These are phyloP conservation scores for Syngnathus rostellatus DNA, from an alignment of 2,797 vertebrate species.

Conservation along the genomic window DNA sequence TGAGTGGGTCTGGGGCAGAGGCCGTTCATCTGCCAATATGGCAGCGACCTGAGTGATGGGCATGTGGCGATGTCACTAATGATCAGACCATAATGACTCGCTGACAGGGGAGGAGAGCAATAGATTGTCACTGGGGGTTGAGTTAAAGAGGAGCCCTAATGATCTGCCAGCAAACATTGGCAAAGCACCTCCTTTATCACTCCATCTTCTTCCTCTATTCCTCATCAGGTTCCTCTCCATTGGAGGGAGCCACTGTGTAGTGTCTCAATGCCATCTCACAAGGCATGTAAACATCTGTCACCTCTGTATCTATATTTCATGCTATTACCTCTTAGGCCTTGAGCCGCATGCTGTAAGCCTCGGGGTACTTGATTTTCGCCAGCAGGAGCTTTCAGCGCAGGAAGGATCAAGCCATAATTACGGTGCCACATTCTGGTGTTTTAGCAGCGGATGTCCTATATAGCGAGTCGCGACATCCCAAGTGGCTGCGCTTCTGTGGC, in stretches of 20 bases:
- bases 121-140: constrained; percentile 67
- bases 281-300: constrained; percentile 65
- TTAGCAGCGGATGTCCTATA: constrained; percentile 68
- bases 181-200: constrained; percentile 59
- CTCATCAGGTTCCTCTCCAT: constrained; percentile 59
- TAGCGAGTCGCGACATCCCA: constrained; percentile 53
- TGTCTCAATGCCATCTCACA: constrained; percentile 59
- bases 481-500: constrained; percentile 62
- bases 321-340: constrained; percentile 69
- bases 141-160: constrained; percentile 69
- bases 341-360: constrained; percentile 64
- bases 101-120: constrained; percentile 72
- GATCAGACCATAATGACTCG: constrained; percentile 74
- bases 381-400: constrained; percentile 58
- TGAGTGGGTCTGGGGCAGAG: constrained; percentile 59
- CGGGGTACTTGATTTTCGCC: constrained; percentile 62
- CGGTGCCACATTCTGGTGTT: constrained; percentile 55
- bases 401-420: constrained; percentile 67
- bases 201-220: constrained; percentile 49
- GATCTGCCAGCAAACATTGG: constrained; percentile 66
- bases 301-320: constrained; percentile 68
- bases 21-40: constrained; percentile 74
- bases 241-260: constrained; percentile 54
- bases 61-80: constrained; percentile 72
- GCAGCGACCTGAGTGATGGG: constrained; percentile 69